Evolutionary conservation across 1,140 invertebrate genomes (phyloP).

Genomic region (Amphibalanus amphitrite): DNA sequence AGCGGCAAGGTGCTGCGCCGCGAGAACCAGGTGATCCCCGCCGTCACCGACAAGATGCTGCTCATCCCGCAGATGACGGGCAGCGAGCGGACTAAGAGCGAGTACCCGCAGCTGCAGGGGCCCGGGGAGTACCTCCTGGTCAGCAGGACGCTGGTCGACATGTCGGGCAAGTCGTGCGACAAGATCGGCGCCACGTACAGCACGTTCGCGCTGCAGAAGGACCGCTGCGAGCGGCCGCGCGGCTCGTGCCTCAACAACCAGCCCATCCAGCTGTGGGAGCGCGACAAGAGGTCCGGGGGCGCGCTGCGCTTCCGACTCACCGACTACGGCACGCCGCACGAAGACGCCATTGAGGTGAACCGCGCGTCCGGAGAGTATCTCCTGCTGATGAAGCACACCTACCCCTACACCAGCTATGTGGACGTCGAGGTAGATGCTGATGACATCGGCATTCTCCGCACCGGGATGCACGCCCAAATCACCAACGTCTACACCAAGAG

Average conservation of each 20-base stretch:
- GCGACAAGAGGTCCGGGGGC: constrained; percentile 21
- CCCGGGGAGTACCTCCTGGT: constrained; percentile 30
- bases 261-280: constrained; percentile 28
- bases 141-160: constrained; percentile 22
- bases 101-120: constrained; percentile 15
- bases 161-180: constrained; percentile 30
- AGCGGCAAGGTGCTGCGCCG: constrained; percentile 27
- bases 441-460: not conserved
- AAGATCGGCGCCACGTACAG: constrained; percentile 31
- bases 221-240: constrained; percentile 25
- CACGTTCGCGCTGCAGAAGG: constrained; percentile 30
- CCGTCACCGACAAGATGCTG: constrained; percentile 16
- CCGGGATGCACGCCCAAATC: not conserved
- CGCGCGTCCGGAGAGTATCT: not conserved
- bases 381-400: not conserved
- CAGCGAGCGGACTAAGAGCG: not conserved
- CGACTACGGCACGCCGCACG: not conserved
- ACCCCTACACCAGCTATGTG: not conserved
- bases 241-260: constrained; percentile 32
- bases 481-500: not conserved
- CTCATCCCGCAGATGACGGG: not conserved
- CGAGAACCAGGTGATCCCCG: constrained; percentile 24
- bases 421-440: not conserved
- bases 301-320: not conserved
- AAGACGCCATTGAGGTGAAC: not conserved